These are phyloP conservation scores for Staurois parvus DNA, from an alignment of 2,797 vertebrate genomes.

Conservation along the genomic window DNA sequence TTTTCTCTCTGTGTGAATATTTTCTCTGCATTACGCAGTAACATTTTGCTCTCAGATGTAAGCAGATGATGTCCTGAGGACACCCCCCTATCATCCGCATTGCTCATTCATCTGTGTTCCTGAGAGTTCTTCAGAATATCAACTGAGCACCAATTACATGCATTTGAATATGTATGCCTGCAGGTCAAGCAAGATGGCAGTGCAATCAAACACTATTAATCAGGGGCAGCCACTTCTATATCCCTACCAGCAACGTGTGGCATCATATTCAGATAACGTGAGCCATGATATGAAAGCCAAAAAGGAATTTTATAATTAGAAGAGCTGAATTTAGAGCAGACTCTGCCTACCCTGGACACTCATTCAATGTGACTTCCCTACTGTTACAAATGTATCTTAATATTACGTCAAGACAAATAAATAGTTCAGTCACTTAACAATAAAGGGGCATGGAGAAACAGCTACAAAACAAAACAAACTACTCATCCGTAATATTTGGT, in stretches of 20 bases:
- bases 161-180: constrained; percentile 46
- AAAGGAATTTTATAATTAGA: not conserved
- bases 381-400: not conserved
- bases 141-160: constrained; percentile 37
- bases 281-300: not conserved
- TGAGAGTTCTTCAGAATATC: constrained; percentile 28
- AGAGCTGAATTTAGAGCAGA: not conserved
- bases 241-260: constrained; percentile 33
- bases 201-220: constrained; percentile 40
- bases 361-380: not conserved
- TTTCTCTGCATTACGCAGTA: constrained; percentile 5
- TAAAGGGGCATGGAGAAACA: not conserved
- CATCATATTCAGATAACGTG: not conserved
- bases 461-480: not conserved
- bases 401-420: not conserved
- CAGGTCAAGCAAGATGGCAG: constrained; percentile 36
- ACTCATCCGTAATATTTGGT: not conserved
- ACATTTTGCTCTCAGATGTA: constrained; percentile 2
- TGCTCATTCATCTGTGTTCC: constrained; percentile 22
- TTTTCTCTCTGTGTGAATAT: constrained; percentile 9
- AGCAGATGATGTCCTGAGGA: constrained; percentile 54
- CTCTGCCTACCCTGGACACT: not conserved
- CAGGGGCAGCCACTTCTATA: constrained; percentile 6
- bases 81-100: constrained; percentile 20
- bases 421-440: not conserved